Base-by-base conservation (phyloP, 92 coral and sea anemone species). In the Epizoanthus ramosus region DNA sequence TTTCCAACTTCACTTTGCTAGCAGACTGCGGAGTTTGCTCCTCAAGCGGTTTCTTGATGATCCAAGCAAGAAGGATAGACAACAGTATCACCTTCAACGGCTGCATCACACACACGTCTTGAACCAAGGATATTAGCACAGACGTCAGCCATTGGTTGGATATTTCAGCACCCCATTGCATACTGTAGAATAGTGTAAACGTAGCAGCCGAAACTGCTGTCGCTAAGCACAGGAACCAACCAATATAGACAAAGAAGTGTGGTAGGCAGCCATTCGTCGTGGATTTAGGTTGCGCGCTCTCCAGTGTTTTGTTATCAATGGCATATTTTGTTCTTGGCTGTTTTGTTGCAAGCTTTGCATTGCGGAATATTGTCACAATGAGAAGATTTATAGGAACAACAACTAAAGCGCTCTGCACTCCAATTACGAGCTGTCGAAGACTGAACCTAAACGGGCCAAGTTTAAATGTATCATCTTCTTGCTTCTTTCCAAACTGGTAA, bases 141-240 rank as follows among this genome's bases (percentile, higher is more conserved):
- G 97, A 93, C 1, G 97, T 93, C 70, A 93, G 84, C 97, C 97
- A 93, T 56, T 93, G 92, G 41, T 87, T 91, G 21, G 97, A 79
- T 31, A 88, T 43, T 74, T 93, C 97, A 12, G 88, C 86, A 2
- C 97, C 97, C 97, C 97, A 93, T 12, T 93, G 80, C 63, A 93
- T 83, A 68, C 97, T 93, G 90, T 93, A 93, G 68, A 91, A 85
- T 7, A 93, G 50, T 9, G 92, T 85, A 71, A 93, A 89, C 1
- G 90, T 60, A 16, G 88, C 98, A 14, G 98, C 90, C 16, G 88
- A 56, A 10, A 65, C 63, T 3, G 92, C 84, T 45, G 93, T 77
- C 13, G 89, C 84, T 15, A 89, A 31, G 43, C 95, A 93, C 6
- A 93, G 80, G 47, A 86, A 43, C 94, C 95, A 93, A 3, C 82